Evolutionary conservation across 2,113 vertebrate species (phyloP).

Genomic region (Aleadryas rufinucha): DNA sequence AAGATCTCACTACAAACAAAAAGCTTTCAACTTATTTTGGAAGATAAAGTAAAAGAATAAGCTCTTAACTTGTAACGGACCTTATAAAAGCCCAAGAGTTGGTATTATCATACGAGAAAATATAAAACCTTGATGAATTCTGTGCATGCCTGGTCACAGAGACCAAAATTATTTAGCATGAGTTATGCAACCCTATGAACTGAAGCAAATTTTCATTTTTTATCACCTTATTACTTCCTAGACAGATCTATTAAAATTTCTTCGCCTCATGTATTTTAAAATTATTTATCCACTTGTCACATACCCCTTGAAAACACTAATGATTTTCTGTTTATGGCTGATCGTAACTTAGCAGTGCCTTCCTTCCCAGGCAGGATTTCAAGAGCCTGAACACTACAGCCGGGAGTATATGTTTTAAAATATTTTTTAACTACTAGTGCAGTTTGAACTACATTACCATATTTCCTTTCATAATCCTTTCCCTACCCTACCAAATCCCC

Average conservation of each 20-base stretch:
- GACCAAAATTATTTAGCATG: background rate
- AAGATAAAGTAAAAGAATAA: background rate
- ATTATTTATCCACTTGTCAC: background rate
- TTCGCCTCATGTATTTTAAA: background rate
- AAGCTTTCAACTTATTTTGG: background rate
- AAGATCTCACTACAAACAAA: background rate
- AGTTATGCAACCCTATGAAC: background rate
- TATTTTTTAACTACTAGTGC: background rate
- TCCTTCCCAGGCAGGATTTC: background rate
- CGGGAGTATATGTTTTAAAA: background rate
- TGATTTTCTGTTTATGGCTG: background rate
- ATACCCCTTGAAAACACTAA: background rate
- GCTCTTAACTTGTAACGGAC: background rate
- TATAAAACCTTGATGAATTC: background rate
- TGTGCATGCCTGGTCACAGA: background rate
- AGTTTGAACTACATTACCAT: background rate
- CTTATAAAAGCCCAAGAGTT: background rate
- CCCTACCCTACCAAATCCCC: background rate
- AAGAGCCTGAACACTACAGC: background rate
- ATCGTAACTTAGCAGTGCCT: background rate
- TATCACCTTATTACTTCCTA: background rate
- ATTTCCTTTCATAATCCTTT: background rate
- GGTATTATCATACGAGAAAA: background rate
- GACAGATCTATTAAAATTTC: background rate
- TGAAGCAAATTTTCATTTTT: background rate